phyloP scores from a whole-genome alignment of 2,888 invertebrate species.

The Cartodere bifasciata region DNA sequence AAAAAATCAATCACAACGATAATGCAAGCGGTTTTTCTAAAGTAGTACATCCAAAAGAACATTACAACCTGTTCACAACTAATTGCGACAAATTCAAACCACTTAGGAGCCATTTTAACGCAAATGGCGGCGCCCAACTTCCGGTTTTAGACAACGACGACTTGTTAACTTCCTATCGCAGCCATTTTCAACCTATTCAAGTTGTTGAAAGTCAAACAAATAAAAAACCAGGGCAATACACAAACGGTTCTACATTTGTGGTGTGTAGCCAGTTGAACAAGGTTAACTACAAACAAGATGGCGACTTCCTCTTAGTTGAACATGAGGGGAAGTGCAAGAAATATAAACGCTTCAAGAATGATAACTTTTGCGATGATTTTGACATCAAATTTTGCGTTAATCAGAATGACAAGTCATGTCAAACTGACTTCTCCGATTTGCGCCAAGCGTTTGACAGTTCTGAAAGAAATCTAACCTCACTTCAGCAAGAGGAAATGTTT shows the following conservation, averaged over 20 bases:
- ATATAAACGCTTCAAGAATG: slow-evolving; percentile 40
- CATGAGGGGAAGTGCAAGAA: slow-evolving; percentile 38
- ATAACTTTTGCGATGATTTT: slow-evolving; percentile 31
- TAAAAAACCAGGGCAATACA: slow-evolving; percentile 38
- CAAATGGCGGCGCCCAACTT: too few relatives aligned
- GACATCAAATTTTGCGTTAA: slow-evolving; percentile 57
- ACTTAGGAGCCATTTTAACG: too few relatives aligned
- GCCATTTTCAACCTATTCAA: slow-evolving; percentile 74
- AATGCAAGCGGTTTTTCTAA: too few relatives aligned
- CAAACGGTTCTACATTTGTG: slow-evolving; percentile 62
- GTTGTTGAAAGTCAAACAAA: slow-evolving; percentile 33
- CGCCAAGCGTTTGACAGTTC: not conserved
- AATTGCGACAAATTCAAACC: too few relatives aligned
- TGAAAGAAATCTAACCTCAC: not conserved
- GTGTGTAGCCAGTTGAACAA: slow-evolving; percentile 48
- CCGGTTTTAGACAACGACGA: slow-evolving; percentile 30
- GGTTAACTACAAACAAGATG: slow-evolving; percentile 50
- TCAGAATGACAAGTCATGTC: slow-evolving; percentile 44
- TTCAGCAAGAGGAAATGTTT: slow-evolving; percentile 3
- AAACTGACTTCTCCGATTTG: slow-evolving; percentile 35
- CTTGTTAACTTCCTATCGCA: slow-evolving; percentile 60
- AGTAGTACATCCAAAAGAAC: too few relatives aligned
- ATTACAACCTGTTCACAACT: too few relatives aligned
- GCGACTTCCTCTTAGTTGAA: slow-evolving; percentile 48
- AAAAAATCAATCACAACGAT: slow-evolving; percentile 48